Conservation (phyloP, 2,113 vertebrate genomes). For the Anolis carolinensis region DNA sequence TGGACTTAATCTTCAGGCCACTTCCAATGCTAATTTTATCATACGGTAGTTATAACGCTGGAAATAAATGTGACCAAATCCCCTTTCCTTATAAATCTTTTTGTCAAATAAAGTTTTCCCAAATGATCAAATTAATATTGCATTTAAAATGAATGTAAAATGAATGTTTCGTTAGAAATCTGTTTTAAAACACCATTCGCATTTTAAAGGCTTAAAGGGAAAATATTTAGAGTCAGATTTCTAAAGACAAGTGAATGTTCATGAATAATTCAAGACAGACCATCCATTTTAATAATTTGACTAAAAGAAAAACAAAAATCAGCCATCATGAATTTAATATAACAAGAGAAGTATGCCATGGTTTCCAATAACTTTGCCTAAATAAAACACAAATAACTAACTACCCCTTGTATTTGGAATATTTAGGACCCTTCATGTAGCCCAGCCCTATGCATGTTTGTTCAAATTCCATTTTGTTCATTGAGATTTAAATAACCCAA, state of each 20-base stretch:
- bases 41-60: background rate
- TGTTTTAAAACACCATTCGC: constrained; percentile 50
- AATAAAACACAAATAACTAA: constrained; percentile 39
- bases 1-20: background rate
- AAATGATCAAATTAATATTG: constrained; percentile 25
- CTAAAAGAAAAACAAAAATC: constrained; percentile 74
- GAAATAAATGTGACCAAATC: constrained; percentile 42
- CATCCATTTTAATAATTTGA: constrained; percentile 76
- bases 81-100: constrained; percentile 38
- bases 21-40: background rate
- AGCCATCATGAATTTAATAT: constrained; percentile 56
- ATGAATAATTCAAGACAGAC: constrained; percentile 74
- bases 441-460: too few species aligned
- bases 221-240: constrained; percentile 58
- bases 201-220: constrained; percentile 60
- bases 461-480: background rate
- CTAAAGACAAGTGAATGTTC: constrained; percentile 60
- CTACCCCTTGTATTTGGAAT: too few species aligned
- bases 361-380: constrained; percentile 59
- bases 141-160: constrained; percentile 43
- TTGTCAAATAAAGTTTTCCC: constrained; percentile 48
- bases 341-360: constrained; percentile 55
- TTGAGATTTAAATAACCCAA: background rate
- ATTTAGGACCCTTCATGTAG: too few species aligned
- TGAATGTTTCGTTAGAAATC: constrained; percentile 47